Conservation (phyloP, 2,888 invertebrate species). For the Boloria selene region DNA sequence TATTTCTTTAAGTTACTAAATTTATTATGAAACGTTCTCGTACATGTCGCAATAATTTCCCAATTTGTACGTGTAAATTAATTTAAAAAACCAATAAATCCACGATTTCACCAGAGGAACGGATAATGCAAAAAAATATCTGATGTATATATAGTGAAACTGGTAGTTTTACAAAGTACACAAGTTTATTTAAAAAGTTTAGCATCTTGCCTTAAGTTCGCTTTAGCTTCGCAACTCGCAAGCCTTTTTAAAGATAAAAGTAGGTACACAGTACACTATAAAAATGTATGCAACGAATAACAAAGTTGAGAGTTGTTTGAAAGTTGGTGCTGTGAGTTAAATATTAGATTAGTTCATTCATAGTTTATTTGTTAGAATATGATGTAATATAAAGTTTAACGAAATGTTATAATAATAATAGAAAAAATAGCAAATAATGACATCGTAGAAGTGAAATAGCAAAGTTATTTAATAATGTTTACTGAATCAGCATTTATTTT, state of each 20-base stretch:
- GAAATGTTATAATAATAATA: slow-evolving; percentile 14
- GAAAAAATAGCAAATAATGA: background rate
- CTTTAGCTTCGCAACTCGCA: slow-evolving; percentile 12
- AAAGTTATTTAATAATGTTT: background rate
- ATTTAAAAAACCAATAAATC: no score
- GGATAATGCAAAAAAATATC: no score
- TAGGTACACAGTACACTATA: slow-evolving; percentile 14
- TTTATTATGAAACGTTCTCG: no score
- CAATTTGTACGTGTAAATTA: no score
- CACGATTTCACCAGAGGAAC: no score
- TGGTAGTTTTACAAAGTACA: background rate
- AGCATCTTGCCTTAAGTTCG: slow-evolving; percentile 1
- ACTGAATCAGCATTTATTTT: background rate
- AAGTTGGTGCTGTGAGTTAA: slow-evolving; percentile 48
- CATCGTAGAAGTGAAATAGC: background rate
- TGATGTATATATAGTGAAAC: background rate
- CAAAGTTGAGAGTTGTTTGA: slow-evolving; percentile 37
- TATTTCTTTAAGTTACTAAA: no score
- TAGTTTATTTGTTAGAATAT: slow-evolving; percentile 22
- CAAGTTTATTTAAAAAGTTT: slow-evolving; percentile 4
- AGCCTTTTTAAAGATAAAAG: slow-evolving; percentile 16
- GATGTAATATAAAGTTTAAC: background rate
- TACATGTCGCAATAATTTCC: no score
- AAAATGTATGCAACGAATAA: slow-evolving; percentile 23
- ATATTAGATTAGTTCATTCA: slow-evolving; percentile 27